A percentile compares a stretch with the other conserved stretches of the same genome.
Conservation (phyloP, 2,113 vertebrate genomes). For the Phycodurus eques region DNA sequence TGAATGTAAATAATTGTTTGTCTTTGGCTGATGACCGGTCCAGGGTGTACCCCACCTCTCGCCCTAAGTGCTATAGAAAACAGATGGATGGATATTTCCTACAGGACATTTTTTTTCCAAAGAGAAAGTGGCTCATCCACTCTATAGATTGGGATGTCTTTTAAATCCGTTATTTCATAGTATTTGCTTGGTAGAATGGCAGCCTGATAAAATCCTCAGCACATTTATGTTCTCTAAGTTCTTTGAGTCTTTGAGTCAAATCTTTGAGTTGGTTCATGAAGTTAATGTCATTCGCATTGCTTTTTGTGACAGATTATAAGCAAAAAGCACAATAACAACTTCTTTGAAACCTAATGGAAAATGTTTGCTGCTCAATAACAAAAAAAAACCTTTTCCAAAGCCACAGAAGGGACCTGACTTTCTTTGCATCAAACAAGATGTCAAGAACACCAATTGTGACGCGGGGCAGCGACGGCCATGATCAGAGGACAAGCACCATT, state of each 20-base stretch:
- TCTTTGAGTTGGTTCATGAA: too few species aligned
- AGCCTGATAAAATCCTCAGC: background rate
- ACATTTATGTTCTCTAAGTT: background rate
- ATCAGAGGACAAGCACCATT: slow-evolving; percentile 46
- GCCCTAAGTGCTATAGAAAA: background rate
- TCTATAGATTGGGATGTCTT: too few species aligned
- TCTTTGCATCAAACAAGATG: slow-evolving; percentile 34
- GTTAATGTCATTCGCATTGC: background rate
- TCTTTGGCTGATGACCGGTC: too few species aligned
- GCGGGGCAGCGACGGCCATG: slow-evolving; percentile 11
- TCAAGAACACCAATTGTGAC: slow-evolving; percentile 48
- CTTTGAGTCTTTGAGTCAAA: too few species aligned
- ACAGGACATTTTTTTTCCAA: too few species aligned
- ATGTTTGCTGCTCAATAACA: background rate
- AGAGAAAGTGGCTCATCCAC: too few species aligned
- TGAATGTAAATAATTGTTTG: too few species aligned
- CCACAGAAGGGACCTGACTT: background rate
- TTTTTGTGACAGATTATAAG: background rate
- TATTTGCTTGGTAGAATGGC: too few species aligned
- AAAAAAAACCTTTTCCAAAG: background rate
- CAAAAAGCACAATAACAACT: background rate
- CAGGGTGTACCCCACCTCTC: too few species aligned
- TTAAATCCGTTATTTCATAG: too few species aligned
- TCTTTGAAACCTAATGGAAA: background rate
- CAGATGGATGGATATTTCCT: background rate